Evolutionary conservation across 2,113 vertebrate species (phyloP).

Genomic region (Grammomys surdaster): DNA sequence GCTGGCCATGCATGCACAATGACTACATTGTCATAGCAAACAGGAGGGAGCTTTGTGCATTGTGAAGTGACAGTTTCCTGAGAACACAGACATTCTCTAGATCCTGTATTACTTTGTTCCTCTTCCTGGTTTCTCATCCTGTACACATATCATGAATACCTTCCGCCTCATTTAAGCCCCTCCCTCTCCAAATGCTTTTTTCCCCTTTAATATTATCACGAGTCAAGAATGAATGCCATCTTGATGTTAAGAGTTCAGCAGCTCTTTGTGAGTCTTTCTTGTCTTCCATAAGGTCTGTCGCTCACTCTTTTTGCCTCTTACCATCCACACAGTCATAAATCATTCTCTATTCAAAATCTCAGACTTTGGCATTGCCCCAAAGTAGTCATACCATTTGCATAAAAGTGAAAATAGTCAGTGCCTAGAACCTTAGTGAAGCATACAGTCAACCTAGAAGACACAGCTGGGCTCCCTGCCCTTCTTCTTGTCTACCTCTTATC

Average conservation of each 20-base stretch:
- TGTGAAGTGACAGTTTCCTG: neutral
- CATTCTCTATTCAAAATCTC: neutral
- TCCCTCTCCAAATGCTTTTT: neutral
- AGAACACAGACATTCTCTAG: neutral
- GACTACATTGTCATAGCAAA: neutral
- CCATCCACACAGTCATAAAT: neutral
- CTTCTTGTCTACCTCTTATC: neutral
- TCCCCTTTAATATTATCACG: neutral
- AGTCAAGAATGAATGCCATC: neutral
- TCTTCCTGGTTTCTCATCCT: neutral
- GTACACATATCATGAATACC: neutral
- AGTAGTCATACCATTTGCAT: neutral
- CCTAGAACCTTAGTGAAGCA: neutral
- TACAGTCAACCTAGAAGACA: neutral
- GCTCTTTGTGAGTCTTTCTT: neutral
- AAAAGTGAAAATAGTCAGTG: neutral
- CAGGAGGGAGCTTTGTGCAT: neutral
- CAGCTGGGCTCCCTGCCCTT: neutral
- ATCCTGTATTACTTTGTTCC: neutral
- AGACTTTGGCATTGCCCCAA: neutral
- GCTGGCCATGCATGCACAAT: neutral
- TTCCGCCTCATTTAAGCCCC: neutral
- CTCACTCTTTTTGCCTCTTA: neutral
- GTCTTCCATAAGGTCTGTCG: neutral
- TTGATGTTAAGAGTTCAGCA: neutral